Evolutionary conservation across 2,797 vertebrate genomes (phyloP), one percentile per base, ranked within the genome.

Genomic region (Halcyon smyrnensis): DNA sequence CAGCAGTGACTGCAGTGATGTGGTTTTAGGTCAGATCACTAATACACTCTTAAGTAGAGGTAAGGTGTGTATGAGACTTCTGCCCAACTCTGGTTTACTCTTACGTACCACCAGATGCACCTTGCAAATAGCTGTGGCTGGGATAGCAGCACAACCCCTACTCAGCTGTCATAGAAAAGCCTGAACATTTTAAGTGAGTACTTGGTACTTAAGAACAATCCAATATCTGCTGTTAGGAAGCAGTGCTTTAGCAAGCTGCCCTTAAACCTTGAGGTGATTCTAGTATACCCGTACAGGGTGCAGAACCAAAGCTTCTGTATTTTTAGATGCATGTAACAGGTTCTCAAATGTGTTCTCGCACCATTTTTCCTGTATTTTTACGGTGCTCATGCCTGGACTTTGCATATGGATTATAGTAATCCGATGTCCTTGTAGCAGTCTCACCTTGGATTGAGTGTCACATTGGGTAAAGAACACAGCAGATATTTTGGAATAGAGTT

Each of bases 401-500:
- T 90, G 41, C 78, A 25, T 92, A 32, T 50, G 74, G 70, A 83
- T 93, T 88, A 67, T 39, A 70, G 32, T 91, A 90, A 84, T 92
- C 64, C 68, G 53, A 8, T 28, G 23, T 80, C 27, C 45, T 80
- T 90, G 80, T 57, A 80, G 64, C 75, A 59, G 15, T 59, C 71
- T 92, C 45, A 67, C 75, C 75, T 83, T 71, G 88, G 71, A 71
- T 64, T 80, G 59, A 69, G 51, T 46, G 57, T 93, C 81, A 65
- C 13, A 1, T 1, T 77, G 84, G 28, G 53, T 56, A 79, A 53
- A 93, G 87, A 88, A 32, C 14, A 32, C 1, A 39, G 68, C 54
- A 84, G 88, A 15, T 86, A 84, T 84, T 94, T 95, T 80, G 64
- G 68, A 92, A 32, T 32, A 50, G 12, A 39, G 15, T 82, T 97